Evolutionary conservation across 1,140 invertebrate species (phyloP).

Genomic region (Nomia melanderi): DNA sequence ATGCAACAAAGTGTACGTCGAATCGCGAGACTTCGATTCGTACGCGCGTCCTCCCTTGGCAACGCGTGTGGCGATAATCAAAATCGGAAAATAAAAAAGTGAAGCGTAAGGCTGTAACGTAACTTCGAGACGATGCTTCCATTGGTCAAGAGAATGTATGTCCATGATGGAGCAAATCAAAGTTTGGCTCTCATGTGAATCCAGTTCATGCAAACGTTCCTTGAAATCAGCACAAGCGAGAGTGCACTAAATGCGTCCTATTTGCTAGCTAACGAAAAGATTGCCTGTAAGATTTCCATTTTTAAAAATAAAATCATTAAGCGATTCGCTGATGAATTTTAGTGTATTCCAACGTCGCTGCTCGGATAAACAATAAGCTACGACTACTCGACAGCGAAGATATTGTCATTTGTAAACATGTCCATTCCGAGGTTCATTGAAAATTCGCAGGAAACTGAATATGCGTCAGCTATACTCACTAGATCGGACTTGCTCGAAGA

Average conservation of each 20-base stretch:
- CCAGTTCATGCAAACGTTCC: conserved; percentile 14
- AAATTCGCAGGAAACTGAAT: no score
- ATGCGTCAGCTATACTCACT: no score
- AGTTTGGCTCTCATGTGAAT: background rate
- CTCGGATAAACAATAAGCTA: no score
- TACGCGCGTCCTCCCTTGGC: background rate
- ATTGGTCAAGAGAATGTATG: conserved; percentile 52
- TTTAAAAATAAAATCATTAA: no score
- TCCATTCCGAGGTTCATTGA: no score
- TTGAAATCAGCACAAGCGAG: background rate
- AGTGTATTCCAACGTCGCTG: no score
- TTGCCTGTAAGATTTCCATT: no score
- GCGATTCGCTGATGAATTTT: no score
- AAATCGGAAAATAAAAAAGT: background rate
- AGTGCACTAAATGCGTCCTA: background rate
- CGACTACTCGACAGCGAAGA: no score
- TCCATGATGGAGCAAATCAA: conserved; percentile 60
- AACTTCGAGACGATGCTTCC: conserved; percentile 35
- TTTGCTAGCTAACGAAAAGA: background rate
- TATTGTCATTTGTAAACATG: no score
- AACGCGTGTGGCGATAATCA: background rate
- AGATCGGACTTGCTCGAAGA: no score
- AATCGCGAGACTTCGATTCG: background rate
- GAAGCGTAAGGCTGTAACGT: conserved; percentile 1
- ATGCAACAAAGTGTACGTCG: background rate